Base-by-base conservation (phyloP, 2,888 invertebrate genomes). In the Barypeithes pellucidus region DNA sequence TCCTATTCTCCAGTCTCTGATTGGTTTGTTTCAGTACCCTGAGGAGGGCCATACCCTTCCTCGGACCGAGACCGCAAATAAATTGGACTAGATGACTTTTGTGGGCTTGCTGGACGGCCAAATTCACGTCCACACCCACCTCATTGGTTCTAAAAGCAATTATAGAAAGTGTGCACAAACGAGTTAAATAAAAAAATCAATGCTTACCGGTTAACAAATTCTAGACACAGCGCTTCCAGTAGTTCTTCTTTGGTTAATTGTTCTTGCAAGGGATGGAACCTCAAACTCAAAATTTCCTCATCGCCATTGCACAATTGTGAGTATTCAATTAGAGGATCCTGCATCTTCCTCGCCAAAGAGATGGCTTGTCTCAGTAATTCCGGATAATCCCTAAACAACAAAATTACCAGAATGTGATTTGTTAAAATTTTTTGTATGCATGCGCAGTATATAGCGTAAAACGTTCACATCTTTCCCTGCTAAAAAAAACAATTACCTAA, bases 81-180 rank as follows among this genome's bases (percentile, higher is more conserved):
- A 99, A 99, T 86, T 99, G 99, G 3, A 99, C 90, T 60, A 99
- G 85, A 82, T 95, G 94, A 0, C 94, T 91, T 0, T 96, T 95
- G 80, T 98, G 93, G 0, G 95, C 91, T 72, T 95, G 95, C 75
- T 95, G 91, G 0, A 99, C 94, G 0, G 97, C 95, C 81, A 95
- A 90, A 84, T 99, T 99, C 9, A 99, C 92, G 82, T 99, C 99
- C 0, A 99, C 97, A 7, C 99, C 99, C 0, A 99, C 98, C 89
- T 99, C 99, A 84, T 99, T 99, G 0, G 98, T 95, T 66, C 97
- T 74, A 39, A 59, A 16, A 33, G n/a, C 7, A 22, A 22, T 8
- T 29, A 63, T 7, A 63, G 8, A 50, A 50, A 24, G 16, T 16
- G 14, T 14, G 7, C 43, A 43, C 4, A 43, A 43, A 43, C 7